phyloP scores from a whole-genome alignment of 2,113 vertebrate genomes.

The Grantiella picta region DNA sequence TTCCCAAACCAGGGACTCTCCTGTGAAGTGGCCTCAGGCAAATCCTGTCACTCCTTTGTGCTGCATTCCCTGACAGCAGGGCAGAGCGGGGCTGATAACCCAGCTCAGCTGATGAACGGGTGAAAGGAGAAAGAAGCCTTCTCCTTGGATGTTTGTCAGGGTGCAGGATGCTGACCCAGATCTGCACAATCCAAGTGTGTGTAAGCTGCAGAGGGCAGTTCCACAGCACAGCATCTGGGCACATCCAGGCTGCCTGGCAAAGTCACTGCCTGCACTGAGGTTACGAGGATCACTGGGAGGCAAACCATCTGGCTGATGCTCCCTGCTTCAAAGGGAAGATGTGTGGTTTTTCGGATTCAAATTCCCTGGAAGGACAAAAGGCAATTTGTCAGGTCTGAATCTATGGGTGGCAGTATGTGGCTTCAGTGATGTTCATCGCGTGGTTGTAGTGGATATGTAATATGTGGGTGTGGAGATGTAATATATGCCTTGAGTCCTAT shows the following conservation, averaged over 20 bases:
- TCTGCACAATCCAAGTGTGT: background rate
- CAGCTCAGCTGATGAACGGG: background rate
- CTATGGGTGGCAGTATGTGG: background rate
- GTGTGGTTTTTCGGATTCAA: background rate
- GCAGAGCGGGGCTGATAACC: background rate
- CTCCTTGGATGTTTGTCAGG: background rate
- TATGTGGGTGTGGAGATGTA: background rate
- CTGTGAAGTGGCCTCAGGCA: background rate
- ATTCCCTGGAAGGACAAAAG: background rate
- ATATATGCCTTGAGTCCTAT: background rate
- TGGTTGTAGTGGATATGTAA: background rate
- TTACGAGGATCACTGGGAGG: background rate
- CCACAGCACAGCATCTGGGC: background rate
- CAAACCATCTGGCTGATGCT: background rate
- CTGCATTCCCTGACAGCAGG: fast-evolving
- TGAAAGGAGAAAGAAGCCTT: background rate
- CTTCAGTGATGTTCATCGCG: background rate
- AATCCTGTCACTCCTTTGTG: background rate
- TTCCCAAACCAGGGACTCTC: background rate
- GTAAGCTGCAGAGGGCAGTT: background rate
- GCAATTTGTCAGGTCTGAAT: background rate
- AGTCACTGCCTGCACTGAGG: background rate
- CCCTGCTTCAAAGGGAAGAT: background rate
- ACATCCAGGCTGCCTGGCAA: background rate
- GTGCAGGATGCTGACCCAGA: conserved; percentile 42